Evolutionary conservation across 2,113 vertebrate genomes (phyloP), one percentile per base, ranked within the genome.

Genomic region (Lepisosteus osseus): DNA sequence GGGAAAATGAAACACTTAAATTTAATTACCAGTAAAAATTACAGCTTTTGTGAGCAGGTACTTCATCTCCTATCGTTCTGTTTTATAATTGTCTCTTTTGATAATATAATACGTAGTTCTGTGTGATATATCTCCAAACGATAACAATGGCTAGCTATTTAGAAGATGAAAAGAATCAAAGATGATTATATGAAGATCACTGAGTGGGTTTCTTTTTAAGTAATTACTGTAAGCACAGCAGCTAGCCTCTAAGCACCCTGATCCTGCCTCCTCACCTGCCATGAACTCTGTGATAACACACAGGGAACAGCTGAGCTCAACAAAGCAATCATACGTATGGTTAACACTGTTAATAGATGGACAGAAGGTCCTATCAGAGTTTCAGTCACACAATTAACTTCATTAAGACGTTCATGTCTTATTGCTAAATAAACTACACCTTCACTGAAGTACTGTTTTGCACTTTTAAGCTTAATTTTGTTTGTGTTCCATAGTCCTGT

Each of bases 1-100:
- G 79, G 81, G 83, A 88, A 92, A 92, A 92, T 86, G 84, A 90
- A 92, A 86, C 85, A 86, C 88, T 93, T 86, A 80, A 88, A 75
- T 85, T 89, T 90, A 92, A 92, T 91, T 90, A 85, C 68, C 72
- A 88, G 78, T 83, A 62, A 61, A 61, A 70, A 86, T 84, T 68
- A 82, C 17, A 68, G 71, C 81, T 80, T 87, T 83, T 83, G 64
- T 79, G 77, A 86, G 81, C 83, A 87, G 83, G 80, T 86, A 88
- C 85, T 91, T 89, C 71, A 88, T 89, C 81, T 86, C 82, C 62
- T 42, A 42, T 69, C 78, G 82, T 43, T 74, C 80, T 79, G 83
- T 88, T 54, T 82, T 78, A 74, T 83, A 92, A 90, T 92, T 83
- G 79, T 86, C 71, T 83, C 76, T 83, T 83, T 77, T 86, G 87